Percentiles rank a stretch among this genome's conserved stretches.
Conservation (phyloP, 2,797 vertebrate genomes). For the Acipenser transmontanus region DNA sequence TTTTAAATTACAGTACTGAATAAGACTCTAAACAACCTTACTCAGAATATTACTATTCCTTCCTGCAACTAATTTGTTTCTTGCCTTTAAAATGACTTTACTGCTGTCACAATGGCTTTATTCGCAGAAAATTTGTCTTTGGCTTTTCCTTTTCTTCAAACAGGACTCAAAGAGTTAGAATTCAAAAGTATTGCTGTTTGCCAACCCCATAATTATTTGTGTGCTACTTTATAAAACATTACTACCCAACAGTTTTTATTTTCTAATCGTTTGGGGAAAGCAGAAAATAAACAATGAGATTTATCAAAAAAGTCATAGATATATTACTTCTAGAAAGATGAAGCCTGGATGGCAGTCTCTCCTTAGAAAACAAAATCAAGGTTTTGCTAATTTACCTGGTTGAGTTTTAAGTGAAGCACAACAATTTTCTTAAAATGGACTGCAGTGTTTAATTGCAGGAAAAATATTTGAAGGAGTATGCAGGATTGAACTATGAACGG, state of each 20-base stretch:
- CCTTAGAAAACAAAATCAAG: background rate
- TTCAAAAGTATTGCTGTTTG: background rate
- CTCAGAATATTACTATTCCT: no score
- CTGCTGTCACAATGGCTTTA: no score
- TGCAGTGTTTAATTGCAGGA: background rate
- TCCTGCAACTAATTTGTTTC: no score
- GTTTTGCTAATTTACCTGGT: background rate
- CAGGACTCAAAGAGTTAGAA: no score
- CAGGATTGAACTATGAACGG: no score
- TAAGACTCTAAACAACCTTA: no score
- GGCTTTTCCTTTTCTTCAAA: no score
- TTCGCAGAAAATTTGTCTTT: no score
- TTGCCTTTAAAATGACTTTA: no score
- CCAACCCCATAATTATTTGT: constrained; percentile 1
- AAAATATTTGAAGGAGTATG: background rate
- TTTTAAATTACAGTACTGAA: no score
- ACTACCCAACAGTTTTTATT: no score
- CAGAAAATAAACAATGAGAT: background rate
- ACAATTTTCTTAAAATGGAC: background rate
- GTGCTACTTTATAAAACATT: no score
- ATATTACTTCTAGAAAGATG: background rate
- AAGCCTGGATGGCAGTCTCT: background rate
- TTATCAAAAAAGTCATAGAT: background rate
- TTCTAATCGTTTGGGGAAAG: background rate
- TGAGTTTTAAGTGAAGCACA: background rate